Evolutionary conservation across 2,113 vertebrate genomes (phyloP).

Genomic region (Taxidea taxus): DNA sequence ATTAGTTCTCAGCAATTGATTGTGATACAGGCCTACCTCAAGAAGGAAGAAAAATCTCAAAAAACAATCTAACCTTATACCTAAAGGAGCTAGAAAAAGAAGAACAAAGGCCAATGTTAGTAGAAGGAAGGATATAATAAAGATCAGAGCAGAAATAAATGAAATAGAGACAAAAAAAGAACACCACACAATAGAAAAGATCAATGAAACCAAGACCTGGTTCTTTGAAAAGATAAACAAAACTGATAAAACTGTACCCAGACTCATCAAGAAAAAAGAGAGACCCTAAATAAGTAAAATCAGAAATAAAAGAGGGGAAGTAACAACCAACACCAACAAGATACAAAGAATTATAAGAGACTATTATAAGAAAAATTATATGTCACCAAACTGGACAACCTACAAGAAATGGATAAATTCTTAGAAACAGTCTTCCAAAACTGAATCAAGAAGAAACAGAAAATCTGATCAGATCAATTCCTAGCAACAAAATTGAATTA

Average conservation of each 20-base stretch:
- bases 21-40: neutral
- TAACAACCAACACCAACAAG: neutral
- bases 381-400: neutral
- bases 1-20: neutral
- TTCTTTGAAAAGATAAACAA: neutral
- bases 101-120: neutral
- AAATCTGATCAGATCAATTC: neutral
- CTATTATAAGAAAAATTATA: neutral
- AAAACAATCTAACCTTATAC: neutral
- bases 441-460: neutral
- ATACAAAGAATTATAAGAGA: neutral
- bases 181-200: neutral
- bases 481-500: neutral
- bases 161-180: neutral
- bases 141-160: neutral
- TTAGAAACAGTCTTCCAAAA: neutral
- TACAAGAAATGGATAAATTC: neutral
- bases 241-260: neutral
- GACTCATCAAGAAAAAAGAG: neutral
- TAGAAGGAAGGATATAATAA: neutral
- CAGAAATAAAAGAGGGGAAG: neutral
- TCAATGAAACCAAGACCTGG: neutral
- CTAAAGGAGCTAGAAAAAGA: neutral
- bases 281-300: neutral
- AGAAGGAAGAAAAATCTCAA: neutral